Evolutionary conservation across 2,888 invertebrate genomes (phyloP).

Genomic region (Exocentrus adspersus): DNA sequence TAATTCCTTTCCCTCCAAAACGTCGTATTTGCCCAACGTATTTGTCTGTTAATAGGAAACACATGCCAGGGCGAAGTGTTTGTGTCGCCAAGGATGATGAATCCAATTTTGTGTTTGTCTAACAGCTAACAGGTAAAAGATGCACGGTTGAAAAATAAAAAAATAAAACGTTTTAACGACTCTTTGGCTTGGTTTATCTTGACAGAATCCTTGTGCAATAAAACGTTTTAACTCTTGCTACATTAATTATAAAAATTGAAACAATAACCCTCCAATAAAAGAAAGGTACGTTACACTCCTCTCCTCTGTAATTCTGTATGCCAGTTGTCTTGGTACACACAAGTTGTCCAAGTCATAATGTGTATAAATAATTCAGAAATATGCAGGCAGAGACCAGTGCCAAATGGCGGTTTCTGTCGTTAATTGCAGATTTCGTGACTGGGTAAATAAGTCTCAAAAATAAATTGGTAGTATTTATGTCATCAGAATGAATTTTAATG

Average conservation of each 20-base stretch:
- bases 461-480: background rate
- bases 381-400: background rate
- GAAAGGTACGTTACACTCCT: too few species aligned
- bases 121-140: conserved; percentile 1
- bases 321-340: background rate
- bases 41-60: conserved; percentile 10
- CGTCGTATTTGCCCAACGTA: background rate
- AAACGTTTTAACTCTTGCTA: too few species aligned
- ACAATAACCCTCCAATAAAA: too few species aligned
- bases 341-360: background rate
- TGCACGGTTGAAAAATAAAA: background rate
- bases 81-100: background rate
- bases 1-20: background rate
- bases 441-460: background rate
- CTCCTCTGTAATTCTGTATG: background rate
- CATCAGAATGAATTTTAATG: background rate
- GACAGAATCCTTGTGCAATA: too few species aligned
- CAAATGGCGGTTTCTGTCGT: background rate
- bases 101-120: conserved; percentile 4
- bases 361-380: background rate
- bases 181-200: too few species aligned
- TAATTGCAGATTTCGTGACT: background rate
- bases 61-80: background rate
- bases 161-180: background rate
- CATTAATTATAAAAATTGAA: too few species aligned